Base-by-base conservation (phyloP, 2,888 invertebrate genomes). In the Pocota personata region DNA sequence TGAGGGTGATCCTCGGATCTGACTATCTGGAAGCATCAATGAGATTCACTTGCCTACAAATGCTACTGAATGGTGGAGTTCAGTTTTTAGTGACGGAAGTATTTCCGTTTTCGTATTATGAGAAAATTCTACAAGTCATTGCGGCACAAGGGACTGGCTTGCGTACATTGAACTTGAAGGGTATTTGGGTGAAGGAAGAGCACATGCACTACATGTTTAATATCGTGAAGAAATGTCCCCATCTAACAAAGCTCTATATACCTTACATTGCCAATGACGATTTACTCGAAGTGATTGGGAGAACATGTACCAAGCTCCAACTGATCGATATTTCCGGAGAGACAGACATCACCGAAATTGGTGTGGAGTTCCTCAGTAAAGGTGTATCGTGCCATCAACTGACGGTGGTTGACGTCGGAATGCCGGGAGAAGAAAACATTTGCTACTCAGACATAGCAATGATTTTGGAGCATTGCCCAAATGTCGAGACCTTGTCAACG, bases 101-200 rank as follows among this genome's bases (percentile, higher is more conserved):
- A 57, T 96, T 96, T 91, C 96, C 96, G 0, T 94, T 94, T 88
- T 95, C 94, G n/a, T 96, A 95, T 91, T 95, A 95, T 90, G 94
- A 94, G 83, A 95, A 94, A 91, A 95, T 96, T 88, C 92, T 96
- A 89, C 94, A 95, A 91, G 94, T 95, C 87, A 95, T 96, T 88
- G 93, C 93, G 4, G 93, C 93, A 21, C 95, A 95, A 91, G 96
- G 95, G 6, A 93, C 93, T 6, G 95, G 95, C 32, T 89, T 96
- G 88, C 94, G 94, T 52, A 92, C 94, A 37, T 93, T 96, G 66
- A 95, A 95, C 91, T 92, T 96, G 75, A 95, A 95, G 92, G 96
- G 96, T 12, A 95, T 96, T 35, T 96, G 95, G 95, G 95, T 95
- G 48, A 95, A 95, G 90, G 95, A 95, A 66, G 95, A 96, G 87